Base-by-base conservation (phyloP, 2,113 vertebrate species). In the Ptychochromis oligacanthus region DNA sequence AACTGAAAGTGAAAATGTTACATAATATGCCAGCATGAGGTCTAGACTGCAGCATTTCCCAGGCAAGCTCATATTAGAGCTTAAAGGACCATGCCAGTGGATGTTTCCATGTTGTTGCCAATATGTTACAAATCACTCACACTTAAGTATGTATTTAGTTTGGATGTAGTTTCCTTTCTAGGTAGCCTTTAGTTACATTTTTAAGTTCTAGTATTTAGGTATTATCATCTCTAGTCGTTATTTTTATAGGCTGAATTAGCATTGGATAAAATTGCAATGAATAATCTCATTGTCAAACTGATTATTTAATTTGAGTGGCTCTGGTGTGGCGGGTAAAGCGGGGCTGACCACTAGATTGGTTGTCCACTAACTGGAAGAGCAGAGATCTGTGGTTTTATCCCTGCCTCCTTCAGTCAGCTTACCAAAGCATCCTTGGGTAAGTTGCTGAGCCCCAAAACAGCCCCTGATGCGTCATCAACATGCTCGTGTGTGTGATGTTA, bases 1-100 rank as follows among this genome's bases (percentile, higher is more conserved):
- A 84, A 85, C 80, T 86, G 70, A 91, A 83, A 77, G 52, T 40
- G 75, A 74, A 79, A 56, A 79, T 46, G 75, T 92, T 90, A 80
- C 65, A 56, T 89, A 91, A 93, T 60, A 17, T 36, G 17, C 43
- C 80, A 83, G 75, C 85, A 61, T 87, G 88, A 79, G 6, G 46
- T 80, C 85, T 87, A 79, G 49, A 65, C 36, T 76, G 49, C 34
- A 67, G 75, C 65, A 20, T 64, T n/a, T 79, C 57, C 57, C 38
- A 77, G 77, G 82, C 26, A n/a, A 58, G n/a, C 14, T 77, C 74
- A 67, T 1, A 67, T 61, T 38, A 59, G 75, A 82, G 75, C 55
- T 85, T 9, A 79, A 54, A 82, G 67, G 20, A 60, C 38, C n/a
- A 54, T n/a, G 18, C 34, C 49, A 43, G 17, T 38, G 61, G n/a